A percentile compares a stretch with the other conserved stretches of the same genome.
Evolutionary conservation across 2,113 vertebrate species (phyloP).

Genomic region (Psittacula cyanocephala): DNA sequence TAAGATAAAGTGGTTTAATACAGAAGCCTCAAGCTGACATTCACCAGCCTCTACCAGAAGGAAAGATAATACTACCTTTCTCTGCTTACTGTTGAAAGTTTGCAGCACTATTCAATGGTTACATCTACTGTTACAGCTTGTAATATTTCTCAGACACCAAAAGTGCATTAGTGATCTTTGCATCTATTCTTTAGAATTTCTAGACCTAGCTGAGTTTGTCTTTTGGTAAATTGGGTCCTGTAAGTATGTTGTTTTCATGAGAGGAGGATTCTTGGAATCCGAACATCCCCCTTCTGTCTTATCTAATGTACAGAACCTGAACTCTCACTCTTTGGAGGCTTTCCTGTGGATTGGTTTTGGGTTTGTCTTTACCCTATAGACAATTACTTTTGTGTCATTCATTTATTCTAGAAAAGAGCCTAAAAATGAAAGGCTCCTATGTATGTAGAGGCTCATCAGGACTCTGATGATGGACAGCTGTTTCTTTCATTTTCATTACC

Average conservation of each 20-base stretch:
- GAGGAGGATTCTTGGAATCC: not conserved
- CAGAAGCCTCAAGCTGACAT: not conserved
- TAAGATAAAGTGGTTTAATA: not conserved
- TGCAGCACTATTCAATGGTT: not conserved
- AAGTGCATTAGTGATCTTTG: not conserved
- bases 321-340: not conserved
- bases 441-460: not conserved
- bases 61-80: not conserved
- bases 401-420: not conserved
- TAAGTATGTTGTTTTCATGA: not conserved
- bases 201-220: not conserved
- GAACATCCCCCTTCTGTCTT: not conserved
- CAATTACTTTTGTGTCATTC: not conserved
- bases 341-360: not conserved
- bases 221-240: not conserved
- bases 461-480: not conserved
- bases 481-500: not conserved
- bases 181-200: not conserved
- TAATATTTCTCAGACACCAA: not conserved
- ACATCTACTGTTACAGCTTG: accelerated
- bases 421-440: not conserved
- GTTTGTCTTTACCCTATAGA: not conserved
- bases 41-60: not conserved
- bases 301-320: not conserved
- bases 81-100: not conserved